Percentiles rank a stretch among this genome's conserved stretches.
phyloP scores from a whole-genome alignment of 2,888 invertebrate species.

The Sthenelais limicola region DNA sequence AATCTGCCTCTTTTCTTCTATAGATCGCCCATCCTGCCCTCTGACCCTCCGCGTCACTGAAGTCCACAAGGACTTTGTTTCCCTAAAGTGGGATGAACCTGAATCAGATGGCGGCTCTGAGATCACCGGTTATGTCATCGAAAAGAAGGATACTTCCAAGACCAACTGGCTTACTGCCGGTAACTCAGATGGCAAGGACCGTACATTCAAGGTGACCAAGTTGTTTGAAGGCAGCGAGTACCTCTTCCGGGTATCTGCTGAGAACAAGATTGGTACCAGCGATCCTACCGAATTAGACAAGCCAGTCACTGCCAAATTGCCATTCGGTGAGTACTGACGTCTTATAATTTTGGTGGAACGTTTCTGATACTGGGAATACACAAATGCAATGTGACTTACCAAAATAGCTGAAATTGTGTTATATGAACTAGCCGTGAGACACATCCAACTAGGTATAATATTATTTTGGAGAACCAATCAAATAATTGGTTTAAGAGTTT shows the following conservation, averaged over 20 bases:
- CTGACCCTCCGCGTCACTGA: slow-evolving; percentile 62
- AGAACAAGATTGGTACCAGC: slow-evolving; percentile 65
- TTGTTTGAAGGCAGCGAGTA: slow-evolving; percentile 66
- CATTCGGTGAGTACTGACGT: slow-evolving; percentile 49
- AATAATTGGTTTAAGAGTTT: no score
- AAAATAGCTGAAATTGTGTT: no score
- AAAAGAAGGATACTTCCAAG: slow-evolving; percentile 63
- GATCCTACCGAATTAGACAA: slow-evolving; percentile 48
- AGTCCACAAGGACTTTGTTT: slow-evolving; percentile 60
- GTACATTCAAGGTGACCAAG: slow-evolving; percentile 41
- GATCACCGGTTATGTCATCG: slow-evolving; percentile 67
- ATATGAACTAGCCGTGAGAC: no score
- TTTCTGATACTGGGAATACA: no score
- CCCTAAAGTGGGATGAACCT: slow-evolving; percentile 72
- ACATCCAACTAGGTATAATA: no score
- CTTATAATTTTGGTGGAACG: no score
- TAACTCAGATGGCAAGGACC: background rate
- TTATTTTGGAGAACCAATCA: no score
- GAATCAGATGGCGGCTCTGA: slow-evolving; percentile 71
- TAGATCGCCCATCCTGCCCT: slow-evolving; percentile 65
- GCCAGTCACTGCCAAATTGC: slow-evolving; percentile 49
- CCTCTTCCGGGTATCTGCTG: slow-evolving; percentile 70
- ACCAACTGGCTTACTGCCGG: slow-evolving; percentile 55
- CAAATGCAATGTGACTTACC: no score
- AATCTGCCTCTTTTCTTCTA: background rate